Evolutionary conservation across 2,113 vertebrate genomes (phyloP).

Genomic region (Daboia siamensis): DNA sequence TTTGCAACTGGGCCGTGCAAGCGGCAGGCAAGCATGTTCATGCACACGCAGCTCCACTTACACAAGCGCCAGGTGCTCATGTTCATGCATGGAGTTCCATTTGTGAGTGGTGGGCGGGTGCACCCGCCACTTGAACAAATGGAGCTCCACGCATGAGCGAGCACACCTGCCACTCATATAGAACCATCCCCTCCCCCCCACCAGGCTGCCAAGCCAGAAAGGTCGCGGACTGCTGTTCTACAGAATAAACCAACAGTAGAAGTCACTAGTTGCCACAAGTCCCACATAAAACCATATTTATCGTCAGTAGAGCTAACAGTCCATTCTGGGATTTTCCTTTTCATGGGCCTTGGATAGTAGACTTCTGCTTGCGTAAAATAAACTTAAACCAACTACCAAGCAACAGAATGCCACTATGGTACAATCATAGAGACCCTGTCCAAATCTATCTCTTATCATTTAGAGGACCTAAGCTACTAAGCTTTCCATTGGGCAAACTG

Average conservation of each 20-base stretch:
- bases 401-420: neutral
- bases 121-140: neutral
- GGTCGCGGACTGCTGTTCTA: neutral
- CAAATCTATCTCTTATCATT: neutral
- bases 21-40: no score
- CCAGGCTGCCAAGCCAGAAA: neutral
- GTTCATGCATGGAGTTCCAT: neutral
- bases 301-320: neutral
- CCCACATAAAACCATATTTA: neutral
- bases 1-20: neutral
- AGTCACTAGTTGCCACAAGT: neutral
- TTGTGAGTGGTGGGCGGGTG: neutral
- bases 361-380: neutral
- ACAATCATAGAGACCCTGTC: neutral
- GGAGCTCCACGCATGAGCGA: neutral
- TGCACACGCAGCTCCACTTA: neutral
- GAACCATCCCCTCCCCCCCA: neutral
- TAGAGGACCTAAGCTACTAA: neutral
- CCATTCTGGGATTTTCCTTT: neutral
- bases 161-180: neutral
- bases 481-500: neutral
- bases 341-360: neutral
- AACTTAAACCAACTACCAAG: neutral
- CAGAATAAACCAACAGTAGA: neutral
- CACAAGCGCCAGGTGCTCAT: neutral